These are phyloP conservation scores for Benthochromis sp. DNA, from an alignment of 2,113 vertebrate species.

Conservation along the genomic window DNA sequence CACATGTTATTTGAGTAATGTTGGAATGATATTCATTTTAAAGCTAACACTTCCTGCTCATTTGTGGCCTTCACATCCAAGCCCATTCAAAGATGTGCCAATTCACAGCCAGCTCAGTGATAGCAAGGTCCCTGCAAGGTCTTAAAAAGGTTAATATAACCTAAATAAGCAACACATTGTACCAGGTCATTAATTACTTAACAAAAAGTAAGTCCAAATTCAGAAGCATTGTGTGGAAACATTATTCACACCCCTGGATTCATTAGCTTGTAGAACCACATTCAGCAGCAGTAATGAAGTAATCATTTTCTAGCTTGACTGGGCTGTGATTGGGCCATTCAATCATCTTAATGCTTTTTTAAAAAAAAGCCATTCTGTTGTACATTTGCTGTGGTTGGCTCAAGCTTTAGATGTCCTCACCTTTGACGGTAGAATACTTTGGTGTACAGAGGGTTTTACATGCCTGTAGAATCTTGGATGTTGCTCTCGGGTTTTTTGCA, in stretches of 20 bases:
- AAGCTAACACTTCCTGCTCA: neutral
- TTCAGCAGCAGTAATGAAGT: neutral
- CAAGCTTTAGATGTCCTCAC: neutral
- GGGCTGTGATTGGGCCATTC: neutral
- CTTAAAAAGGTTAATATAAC: neutral
- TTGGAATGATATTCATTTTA: neutral
- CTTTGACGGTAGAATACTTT: neutral
- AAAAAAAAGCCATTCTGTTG: accelerated
- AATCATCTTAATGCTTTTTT: neutral
- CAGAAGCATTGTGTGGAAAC: neutral
- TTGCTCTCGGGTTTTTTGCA: neutral
- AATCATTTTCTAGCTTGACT: neutral
- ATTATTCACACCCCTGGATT: neutral
- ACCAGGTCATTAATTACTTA: neutral
- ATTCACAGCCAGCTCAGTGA: neutral
- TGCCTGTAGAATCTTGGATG: neutral
- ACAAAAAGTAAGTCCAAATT: neutral
- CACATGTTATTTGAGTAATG: neutral
- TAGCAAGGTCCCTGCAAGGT: neutral
- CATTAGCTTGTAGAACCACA: neutral
- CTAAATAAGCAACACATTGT: neutral
- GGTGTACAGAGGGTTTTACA: neutral
- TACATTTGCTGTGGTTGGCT: neutral
- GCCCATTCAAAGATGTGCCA: neutral
- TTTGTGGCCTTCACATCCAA: neutral